These are phyloP conservation scores for Lithobates sylvaticus DNA, from an alignment of 2,797 vertebrate genomes.

Conservation along the genomic window DNA sequence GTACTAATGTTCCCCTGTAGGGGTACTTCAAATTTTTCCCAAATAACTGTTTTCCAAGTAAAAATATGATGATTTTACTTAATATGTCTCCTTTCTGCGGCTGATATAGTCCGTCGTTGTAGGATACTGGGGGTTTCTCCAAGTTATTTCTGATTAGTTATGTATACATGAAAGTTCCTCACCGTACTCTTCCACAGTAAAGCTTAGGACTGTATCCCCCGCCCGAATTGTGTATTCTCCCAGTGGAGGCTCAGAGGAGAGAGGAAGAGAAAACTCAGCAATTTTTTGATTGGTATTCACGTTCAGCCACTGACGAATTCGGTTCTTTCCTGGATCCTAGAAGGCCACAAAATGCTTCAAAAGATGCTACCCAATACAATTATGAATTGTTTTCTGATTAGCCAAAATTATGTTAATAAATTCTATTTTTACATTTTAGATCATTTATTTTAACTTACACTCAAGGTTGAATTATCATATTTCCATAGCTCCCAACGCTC, in stretches of 20 bases:
- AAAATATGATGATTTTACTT: no score
- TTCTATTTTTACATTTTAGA: no score
- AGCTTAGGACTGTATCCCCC: slow-evolving; percentile 52
- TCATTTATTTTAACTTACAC: no score
- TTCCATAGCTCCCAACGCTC: no score
- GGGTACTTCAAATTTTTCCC: no score
- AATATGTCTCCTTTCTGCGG: no score
- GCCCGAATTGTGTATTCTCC: slow-evolving; percentile 77
- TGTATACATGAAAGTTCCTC: slow-evolving; percentile 35
- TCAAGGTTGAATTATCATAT: no score
- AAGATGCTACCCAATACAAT: neutral
- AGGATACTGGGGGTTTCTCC: no score
- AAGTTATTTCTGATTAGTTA: no score
- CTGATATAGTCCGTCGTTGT: no score
- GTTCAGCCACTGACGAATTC: slow-evolving; percentile 84
- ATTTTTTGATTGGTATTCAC: slow-evolving; percentile 72
- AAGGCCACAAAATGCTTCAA: neutral
- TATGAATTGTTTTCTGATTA: neutral
- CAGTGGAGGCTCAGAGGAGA: slow-evolving; percentile 75
- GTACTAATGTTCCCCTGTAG: no score
- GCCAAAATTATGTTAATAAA: neutral
- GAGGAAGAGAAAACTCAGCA: slow-evolving; percentile 78
- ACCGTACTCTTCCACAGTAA: slow-evolving; percentile 67
- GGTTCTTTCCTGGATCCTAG: slow-evolving; percentile 83
- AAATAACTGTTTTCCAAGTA: no score